These are phyloP conservation scores for Mustela nigripes DNA, from an alignment of 2,113 vertebrate species.

Conservation along the genomic window DNA sequence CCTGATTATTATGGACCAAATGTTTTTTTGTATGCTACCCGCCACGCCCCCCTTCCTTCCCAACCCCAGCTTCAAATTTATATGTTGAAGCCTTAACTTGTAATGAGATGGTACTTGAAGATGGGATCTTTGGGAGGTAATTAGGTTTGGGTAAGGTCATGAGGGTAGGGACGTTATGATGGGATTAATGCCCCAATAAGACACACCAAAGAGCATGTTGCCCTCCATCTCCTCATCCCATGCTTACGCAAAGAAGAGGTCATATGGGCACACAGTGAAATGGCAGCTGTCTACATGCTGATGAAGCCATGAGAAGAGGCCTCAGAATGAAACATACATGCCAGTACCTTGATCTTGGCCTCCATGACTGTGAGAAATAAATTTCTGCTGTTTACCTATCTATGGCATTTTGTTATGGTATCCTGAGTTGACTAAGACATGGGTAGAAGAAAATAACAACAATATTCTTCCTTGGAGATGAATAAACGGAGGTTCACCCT, in stretches of 20 bases:
- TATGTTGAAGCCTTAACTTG: background rate
- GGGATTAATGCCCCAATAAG: background rate
- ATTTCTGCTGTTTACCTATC: background rate
- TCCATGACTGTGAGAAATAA: background rate
- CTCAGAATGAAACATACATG: background rate
- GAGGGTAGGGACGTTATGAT: background rate
- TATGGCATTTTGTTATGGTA: background rate
- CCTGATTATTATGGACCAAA: background rate
- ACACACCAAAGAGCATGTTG: background rate
- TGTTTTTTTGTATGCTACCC: background rate
- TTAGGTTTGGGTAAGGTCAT: background rate
- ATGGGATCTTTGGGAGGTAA: background rate
- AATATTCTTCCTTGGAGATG: background rate
- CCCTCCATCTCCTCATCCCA: background rate
- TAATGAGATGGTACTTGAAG: background rate
- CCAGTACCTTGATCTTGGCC: background rate
- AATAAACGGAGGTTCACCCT: background rate
- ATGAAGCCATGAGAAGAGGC: background rate
- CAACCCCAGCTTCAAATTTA: background rate
- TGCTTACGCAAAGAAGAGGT: background rate
- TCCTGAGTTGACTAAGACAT: background rate
- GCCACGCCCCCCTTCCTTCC: too few species aligned
- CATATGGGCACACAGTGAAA: background rate
- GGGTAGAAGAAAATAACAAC: background rate
- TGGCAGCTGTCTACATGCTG: background rate